A percentile compares a stretch with the other conserved stretches of the same genome.
These are phyloP conservation scores for Exocentrus adspersus DNA, from an alignment of 2,888 invertebrate species.

Conservation along the genomic window DNA sequence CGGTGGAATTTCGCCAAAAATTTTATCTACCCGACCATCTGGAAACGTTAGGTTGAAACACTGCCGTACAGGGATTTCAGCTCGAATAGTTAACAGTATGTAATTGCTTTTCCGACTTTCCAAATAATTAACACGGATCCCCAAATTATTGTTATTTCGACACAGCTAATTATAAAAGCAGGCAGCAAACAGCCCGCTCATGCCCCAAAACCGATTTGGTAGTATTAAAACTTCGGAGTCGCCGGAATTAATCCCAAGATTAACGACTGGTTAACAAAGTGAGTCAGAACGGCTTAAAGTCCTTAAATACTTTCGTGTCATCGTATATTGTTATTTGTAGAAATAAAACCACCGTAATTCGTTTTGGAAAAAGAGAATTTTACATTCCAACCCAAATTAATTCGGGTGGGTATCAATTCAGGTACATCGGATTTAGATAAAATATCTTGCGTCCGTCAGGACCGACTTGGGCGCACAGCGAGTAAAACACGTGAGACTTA, in stretches of 20 bases:
- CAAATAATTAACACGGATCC: neutral
- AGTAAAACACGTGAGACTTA: too few species aligned
- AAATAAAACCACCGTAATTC: slow-evolving; percentile 15
- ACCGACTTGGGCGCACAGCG: too few species aligned
- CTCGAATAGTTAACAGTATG: neutral
- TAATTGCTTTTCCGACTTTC: too few species aligned
- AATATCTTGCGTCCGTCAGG: neutral
- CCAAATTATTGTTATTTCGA: slow-evolving; percentile 1
- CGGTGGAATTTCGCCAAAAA: slow-evolving; percentile 1
- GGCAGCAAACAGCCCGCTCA: slow-evolving; percentile 6
- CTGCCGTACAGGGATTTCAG: neutral
- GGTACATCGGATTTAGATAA: slow-evolving; percentile 25
- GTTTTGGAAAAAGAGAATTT: slow-evolving; percentile 22
- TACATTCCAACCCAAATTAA: slow-evolving; percentile 25
- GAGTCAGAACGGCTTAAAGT: slow-evolving; percentile 20
- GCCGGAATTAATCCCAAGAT: slow-evolving; percentile 20
- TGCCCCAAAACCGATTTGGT: neutral
- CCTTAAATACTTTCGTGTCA: slow-evolving; percentile 22
- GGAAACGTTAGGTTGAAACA: neutral
- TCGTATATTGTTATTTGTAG: slow-evolving; percentile 30
- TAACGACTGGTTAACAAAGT: slow-evolving; percentile 23
- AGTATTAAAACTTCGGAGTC: slow-evolving; percentile 20
- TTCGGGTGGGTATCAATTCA: slow-evolving; percentile 23
- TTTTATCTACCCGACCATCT: slow-evolving; percentile 1
- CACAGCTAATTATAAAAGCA: slow-evolving; percentile 10